Conservation (phyloP, 2,797 vertebrate genomes). For the Catharus ustulatus region DNA sequence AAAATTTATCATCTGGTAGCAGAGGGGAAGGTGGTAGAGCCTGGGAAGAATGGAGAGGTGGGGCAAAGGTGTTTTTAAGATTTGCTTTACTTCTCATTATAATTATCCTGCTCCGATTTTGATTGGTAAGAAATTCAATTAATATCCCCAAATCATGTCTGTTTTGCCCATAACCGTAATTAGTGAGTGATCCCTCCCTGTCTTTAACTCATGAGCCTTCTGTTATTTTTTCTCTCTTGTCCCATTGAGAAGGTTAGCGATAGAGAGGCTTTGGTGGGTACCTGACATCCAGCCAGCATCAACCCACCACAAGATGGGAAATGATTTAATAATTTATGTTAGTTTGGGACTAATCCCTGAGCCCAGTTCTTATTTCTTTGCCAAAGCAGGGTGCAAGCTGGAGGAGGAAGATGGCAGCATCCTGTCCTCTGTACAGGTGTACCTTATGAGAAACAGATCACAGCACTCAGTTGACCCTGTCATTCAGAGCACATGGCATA, state of each 20-base stretch:
- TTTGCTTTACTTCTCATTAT: background rate
- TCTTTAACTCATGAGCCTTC: background rate
- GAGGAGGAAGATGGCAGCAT: background rate
- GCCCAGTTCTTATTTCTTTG: background rate
- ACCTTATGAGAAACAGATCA: background rate
- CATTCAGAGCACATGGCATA: background rate
- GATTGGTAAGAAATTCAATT: background rate
- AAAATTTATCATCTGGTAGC: background rate
- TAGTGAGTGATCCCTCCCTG: background rate
- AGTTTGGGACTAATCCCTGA: background rate
- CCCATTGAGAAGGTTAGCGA: background rate
- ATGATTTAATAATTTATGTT: background rate
- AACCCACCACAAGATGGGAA: background rate
- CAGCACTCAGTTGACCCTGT: accelerated
- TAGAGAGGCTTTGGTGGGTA: background rate
- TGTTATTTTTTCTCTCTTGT: background rate
- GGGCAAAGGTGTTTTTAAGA: background rate
- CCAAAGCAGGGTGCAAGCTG: background rate
- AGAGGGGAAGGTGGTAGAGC: too few species aligned
- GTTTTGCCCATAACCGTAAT: background rate
- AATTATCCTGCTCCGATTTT: background rate
- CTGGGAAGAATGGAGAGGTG: too few species aligned
- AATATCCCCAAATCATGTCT: background rate
- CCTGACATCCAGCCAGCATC: background rate
- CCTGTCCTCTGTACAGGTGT: background rate